Base-by-base conservation (phyloP, 1,140 invertebrate genomes). In the Drosophila lini region DNA sequence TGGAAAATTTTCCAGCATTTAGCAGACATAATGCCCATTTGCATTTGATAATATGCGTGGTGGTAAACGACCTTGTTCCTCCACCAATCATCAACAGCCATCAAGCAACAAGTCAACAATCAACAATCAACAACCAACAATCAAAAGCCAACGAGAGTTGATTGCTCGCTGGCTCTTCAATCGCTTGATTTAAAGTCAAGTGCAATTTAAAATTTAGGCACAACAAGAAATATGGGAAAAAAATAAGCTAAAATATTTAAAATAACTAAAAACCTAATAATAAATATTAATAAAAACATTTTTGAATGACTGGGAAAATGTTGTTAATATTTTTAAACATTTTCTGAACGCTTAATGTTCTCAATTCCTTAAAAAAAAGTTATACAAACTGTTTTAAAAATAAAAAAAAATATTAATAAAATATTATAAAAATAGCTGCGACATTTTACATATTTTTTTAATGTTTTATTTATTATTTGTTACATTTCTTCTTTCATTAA, bases 1-100 rank as follows among this genome's bases (percentile, higher is more conserved):
- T 42, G 31, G 53, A 41, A 55, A 71, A 73, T 73, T 73, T 71
- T 73, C 69, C 69, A 73, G 42, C 36, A 48, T 70, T 71, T 71
- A 70, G 65, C 52, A 58, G 65, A 36, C 68, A 71, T 71, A 71
- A 71, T 73, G 67, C 36, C 31, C 67, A 50, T 71, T 73, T 73
- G 55, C 68, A 71, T 73, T 71, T 47, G 44, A 70, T 71, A 71
- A 71, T 71, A 48, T 41, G 44, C 36, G 52, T 50, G 53, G 55
- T 60, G 61, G 36, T 71, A 71, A 71, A 71, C 69, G 69, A 73
- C 69, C 69, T 73, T 73, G 69, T 73, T 71, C 44, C 69, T 19
- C 69, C 47, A 40, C 11, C 65, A 44, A 68, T 53, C 50, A 34
- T 65, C 65, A n/a, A 9, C 61, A 57, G 40, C 9, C 41, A 59